Conservation (phyloP, 2,888 invertebrate genomes). For the Nomada flava region DNA sequence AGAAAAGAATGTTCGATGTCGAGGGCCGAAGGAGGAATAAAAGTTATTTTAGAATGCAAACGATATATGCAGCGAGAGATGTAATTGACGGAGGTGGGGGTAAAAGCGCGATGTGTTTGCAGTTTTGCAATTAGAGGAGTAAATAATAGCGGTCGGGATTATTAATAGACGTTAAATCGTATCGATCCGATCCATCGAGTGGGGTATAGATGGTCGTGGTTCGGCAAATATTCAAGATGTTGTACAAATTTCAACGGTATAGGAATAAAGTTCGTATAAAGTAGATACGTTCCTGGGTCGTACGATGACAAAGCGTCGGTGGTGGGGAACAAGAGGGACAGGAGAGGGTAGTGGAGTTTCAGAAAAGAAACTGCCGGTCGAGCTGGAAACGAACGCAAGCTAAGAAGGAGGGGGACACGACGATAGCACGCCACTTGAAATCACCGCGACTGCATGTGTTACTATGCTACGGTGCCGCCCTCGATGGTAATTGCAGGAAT, state of each 20-base stretch:
- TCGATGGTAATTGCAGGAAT: constrained; percentile 52
- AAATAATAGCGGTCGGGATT: background rate
- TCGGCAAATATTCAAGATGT: constrained; percentile 4
- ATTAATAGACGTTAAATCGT: constrained; percentile 15
- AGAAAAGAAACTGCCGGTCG: constrained; percentile 76
- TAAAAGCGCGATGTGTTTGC: background rate
- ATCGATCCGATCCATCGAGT: constrained; percentile 5
- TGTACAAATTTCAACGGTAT: constrained; percentile 11
- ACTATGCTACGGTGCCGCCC: constrained; percentile 82
- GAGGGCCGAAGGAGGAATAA: background rate
- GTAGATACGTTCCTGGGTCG: constrained; percentile 68
- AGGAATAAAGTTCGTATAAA: background rate
- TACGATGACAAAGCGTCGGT: constrained; percentile 64
- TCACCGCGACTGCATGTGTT: constrained; percentile 76
- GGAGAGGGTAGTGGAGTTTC: constrained; percentile 71
- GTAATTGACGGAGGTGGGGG: background rate
- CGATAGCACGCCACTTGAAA: constrained; percentile 83
- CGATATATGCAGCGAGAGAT: constrained; percentile 3
- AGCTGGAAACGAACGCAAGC: constrained; percentile 68
- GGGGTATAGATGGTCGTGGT: background rate
- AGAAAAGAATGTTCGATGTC: background rate
- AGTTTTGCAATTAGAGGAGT: background rate
- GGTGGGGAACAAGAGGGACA: constrained; percentile 67
- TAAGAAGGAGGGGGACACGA: constrained; percentile 86
- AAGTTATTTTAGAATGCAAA: constrained; percentile 15